Evolutionary conservation across 2,113 vertebrate genomes (phyloP), one percentile per base, ranked within the genome.

Genomic region (Ochotona princeps): DNA sequence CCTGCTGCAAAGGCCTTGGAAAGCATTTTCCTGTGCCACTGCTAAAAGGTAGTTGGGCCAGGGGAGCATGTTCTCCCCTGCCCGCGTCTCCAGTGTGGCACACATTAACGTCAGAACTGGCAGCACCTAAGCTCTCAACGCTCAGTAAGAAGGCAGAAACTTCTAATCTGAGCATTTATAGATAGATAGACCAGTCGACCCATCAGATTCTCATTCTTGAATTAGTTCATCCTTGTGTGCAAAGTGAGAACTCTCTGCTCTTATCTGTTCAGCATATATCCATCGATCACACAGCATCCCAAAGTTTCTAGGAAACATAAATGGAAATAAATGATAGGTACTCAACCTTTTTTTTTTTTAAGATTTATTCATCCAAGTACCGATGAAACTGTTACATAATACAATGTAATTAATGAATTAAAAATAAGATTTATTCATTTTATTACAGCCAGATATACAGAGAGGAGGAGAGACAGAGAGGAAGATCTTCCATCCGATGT

Each of bases 171-270:
- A 76, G 6, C 91, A 14, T 57, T 75, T 82, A 93, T 60, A 32
- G 81, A 17, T 81, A 54, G 65, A 38, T 85, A 32, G 44, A 8
- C n/a, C 17, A 63, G 66, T 7, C 15, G 38, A 75, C 61, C 38
- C 38, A 44, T 44, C 30, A 63, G 63, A 61, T 81, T 84, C 35
- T 95, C 47, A n/a, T 4, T 89, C 67, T 81, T 78, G 67, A 23
- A 28, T 66, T 90, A 49, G 28, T n/a, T 70, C 8, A 70, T 79
- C 57, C 18, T 74, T 84, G 12, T 54, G 7, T 89, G 30, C 49
- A 66, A 79, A 94, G 30, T 74, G 25, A 63, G 2, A 87, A 23
- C 65, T 84, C 95, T 91, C 80, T 92, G 8, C 80, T 92, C 28
- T 65, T 86, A 32, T 30, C 69, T 93, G 23, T 91, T 69, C 5